Evolutionary conservation across 1,140 invertebrate genomes (phyloP), one percentile per base, ranked within the genome.

Genomic region (Temnothorax longispinosus): DNA sequence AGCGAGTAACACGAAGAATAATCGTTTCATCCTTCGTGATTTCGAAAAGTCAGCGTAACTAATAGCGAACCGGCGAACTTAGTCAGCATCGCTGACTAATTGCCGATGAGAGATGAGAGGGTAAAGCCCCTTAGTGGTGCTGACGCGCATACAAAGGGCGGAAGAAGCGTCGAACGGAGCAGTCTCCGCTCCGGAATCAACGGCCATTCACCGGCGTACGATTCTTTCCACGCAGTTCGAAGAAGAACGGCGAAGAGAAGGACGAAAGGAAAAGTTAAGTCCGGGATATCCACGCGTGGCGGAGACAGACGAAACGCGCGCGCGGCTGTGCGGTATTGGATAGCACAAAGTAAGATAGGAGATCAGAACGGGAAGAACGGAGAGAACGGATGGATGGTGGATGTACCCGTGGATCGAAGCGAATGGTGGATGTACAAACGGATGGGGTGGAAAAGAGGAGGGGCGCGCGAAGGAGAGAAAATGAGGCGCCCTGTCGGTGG

Each of bases 141-240:
- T 54, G 38, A 27, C 13, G n/a, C 50, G 60, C 47, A 11, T 35
- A 67, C 75, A 78, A 35, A 77, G 85, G 60, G 54, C 64, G 44
- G 85, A 75, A 69, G 69, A 76, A 72, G 13, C 76, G 78, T 67
- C 85, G 89, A 91, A 89, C 87, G 77, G 87, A 93, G 86, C 90
- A 92, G 89, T 88, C 89, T 86, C 86, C 91, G 87, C 87, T 88
- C 67, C 89, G 90, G 88, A 89, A 92, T 91, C 92, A 87, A 88
- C 88, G 90, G 86, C 92, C 92, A 93, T 92, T 91, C 93, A 89
- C 62, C 88, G 89, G 89, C 91, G 92, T 91, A 90, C 92, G n/a
- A 21, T 94, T 93, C 92, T 93, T 93, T 90, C 89, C 91, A 90
- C 91, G 92, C 44, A 77, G 56, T 50, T 56, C 88, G 87, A 89